These are phyloP conservation scores for Drosophila nigrodunni DNA, from an alignment of 1,140 invertebrate species.

Conservation along the genomic window DNA sequence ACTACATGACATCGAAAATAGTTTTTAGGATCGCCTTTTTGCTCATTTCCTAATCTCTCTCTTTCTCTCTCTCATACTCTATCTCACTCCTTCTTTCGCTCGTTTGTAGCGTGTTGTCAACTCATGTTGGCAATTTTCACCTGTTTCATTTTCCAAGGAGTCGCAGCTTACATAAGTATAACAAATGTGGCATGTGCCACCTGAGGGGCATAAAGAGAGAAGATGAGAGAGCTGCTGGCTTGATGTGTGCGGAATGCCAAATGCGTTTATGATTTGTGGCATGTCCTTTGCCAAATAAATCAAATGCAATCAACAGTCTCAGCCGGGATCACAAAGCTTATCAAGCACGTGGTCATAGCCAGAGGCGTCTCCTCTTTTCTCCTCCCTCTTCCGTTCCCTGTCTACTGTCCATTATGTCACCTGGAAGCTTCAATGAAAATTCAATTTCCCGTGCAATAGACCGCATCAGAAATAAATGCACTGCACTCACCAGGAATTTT, in stretches of 20 bases:
- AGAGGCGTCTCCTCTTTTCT: not conserved
- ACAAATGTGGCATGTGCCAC: conserved; percentile 61
- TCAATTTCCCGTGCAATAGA: conserved; percentile 69
- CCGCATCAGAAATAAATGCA: conserved; percentile 45
- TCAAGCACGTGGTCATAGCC: conserved; percentile 44
- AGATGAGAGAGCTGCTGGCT: conserved; percentile 2
- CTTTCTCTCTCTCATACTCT: too few species aligned
- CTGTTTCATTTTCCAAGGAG: conserved; percentile 53
- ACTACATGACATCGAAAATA: conserved; percentile 74
- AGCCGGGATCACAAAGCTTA: conserved; percentile 51
- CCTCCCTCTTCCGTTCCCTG: not conserved
- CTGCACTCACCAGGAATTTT: conserved; percentile 32
- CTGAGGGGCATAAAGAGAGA: not conserved
- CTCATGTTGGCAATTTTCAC: conserved; percentile 82
- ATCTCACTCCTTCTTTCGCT: too few species aligned
- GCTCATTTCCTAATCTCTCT: conserved; percentile 64
- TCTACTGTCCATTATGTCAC: conserved; percentile 50
- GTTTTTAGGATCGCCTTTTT: conserved; percentile 62
- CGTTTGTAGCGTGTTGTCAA: conserved; percentile 61
- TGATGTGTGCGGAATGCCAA: conserved; percentile 48
- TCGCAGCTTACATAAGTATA: conserved; percentile 69
- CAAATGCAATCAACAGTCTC: conserved; percentile 75
- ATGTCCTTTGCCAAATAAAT: conserved; percentile 76
- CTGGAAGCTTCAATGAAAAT: conserved; percentile 60
- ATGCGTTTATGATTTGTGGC: conserved; percentile 80